Evolutionary conservation across 2,113 vertebrate species (phyloP).

Genomic region (Malaclemys terrapin): DNA sequence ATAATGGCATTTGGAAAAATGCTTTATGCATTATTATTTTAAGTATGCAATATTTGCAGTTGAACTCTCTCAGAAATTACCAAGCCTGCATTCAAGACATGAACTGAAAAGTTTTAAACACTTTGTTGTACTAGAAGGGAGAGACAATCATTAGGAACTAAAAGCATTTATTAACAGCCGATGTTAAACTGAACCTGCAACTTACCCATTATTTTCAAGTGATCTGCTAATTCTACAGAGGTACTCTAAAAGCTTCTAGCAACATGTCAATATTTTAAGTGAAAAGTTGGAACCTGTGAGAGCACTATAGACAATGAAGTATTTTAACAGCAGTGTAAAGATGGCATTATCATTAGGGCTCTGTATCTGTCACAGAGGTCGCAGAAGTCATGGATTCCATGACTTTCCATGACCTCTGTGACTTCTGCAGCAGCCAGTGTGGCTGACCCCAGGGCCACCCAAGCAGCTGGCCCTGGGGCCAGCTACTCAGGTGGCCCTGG

Average conservation of each 20-base stretch:
- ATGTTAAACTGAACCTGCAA: background rate
- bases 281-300: too few species aligned
- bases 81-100: background rate
- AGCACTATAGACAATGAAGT: background rate
- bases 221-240: background rate
- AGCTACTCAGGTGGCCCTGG: too few species aligned
- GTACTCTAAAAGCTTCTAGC: background rate
- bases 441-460: too few species aligned
- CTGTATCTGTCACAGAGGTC: too few species aligned
- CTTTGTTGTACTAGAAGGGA: background rate
- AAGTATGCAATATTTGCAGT: background rate
- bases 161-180: background rate
- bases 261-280: background rate
- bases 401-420: too few species aligned
- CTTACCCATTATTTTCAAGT: background rate
- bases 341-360: background rate
- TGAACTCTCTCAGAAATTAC: background rate
- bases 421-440: too few species aligned
- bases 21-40: background rate
- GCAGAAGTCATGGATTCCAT: too few species aligned
- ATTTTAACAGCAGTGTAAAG: background rate
- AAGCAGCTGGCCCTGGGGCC: too few species aligned
- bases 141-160: background rate
- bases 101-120: background rate
- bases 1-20: background rate